These are phyloP conservation scores for Toxonevra muliebris DNA, from an alignment of 2,888 invertebrate species.

Conservation along the genomic window DNA sequence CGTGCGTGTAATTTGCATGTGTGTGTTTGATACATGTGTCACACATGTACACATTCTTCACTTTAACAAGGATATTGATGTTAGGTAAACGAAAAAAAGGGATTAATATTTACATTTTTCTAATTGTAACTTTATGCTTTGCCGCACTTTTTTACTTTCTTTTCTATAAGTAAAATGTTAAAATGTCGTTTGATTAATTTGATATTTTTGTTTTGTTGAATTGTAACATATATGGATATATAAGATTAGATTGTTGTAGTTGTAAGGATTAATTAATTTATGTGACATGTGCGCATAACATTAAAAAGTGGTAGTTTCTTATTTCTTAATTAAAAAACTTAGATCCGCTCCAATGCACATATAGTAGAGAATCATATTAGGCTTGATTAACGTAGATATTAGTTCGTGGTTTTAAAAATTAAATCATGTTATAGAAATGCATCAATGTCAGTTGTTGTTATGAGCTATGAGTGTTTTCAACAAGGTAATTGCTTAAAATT, in stretches of 20 bases:
- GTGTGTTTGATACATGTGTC: slow-evolving; percentile 15
- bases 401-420: too few relatives aligned
- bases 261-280: slow-evolving; percentile 6
- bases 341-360: too few relatives aligned
- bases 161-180: too few relatives aligned
- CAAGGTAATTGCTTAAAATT: too few relatives aligned
- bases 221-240: background rate
- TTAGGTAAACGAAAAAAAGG: background rate
- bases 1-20: slow-evolving; percentile 22
- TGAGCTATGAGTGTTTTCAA: too few relatives aligned
- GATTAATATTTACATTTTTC: slow-evolving; percentile 7
- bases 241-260: too few relatives aligned
- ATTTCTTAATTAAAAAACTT: too few relatives aligned
- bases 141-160: slow-evolving; percentile 14
- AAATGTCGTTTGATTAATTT: background rate
- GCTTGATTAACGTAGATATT: too few relatives aligned
- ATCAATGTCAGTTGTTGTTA: too few relatives aligned
- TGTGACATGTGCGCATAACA: slow-evolving; percentile 1
- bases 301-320: too few relatives aligned
- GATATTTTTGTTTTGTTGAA: background rate
- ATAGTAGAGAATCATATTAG: too few relatives aligned
- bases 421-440: too few relatives aligned
- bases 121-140: slow-evolving; percentile 1
- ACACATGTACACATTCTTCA: background rate
- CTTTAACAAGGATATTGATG: slow-evolving; percentile 8